phyloP scores from a whole-genome alignment of 2,113 vertebrate species.

The Nasalis larvatus region DNA sequence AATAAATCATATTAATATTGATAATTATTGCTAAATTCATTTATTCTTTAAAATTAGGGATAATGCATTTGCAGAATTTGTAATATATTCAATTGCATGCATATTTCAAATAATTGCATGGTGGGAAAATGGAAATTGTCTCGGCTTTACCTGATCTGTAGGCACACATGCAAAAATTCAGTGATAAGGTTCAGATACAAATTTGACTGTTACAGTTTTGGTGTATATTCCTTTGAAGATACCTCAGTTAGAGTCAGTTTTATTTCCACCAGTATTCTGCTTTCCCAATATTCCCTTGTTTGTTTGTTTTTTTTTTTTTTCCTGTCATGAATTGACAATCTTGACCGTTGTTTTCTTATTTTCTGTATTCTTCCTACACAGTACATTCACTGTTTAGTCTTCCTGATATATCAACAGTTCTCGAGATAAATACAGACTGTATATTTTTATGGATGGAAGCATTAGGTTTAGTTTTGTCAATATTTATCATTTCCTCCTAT shows the following conservation, averaged over 20 bases:
- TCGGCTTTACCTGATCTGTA: constrained; percentile 18
- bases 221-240: constrained; percentile 50
- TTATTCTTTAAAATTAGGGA: constrained; percentile 38
- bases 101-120: constrained; percentile 60
- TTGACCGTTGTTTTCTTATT: constrained; percentile 21
- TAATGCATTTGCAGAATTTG: constrained; percentile 28
- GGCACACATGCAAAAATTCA: constrained; percentile 4
- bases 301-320: neutral
- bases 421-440: neutral
- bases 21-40: neutral
- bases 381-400: neutral
- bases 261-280: constrained; percentile 27
- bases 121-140: constrained; percentile 16
- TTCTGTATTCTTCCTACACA: neutral
- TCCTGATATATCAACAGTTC: neutral
- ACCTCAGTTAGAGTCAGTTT: constrained; percentile 18
- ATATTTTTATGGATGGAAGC: neutral
- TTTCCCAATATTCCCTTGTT: neutral
- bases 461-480: neutral
- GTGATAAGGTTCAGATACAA: constrained; percentile 50
- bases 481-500: neutral
- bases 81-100: constrained; percentile 50
- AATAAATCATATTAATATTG: neutral
- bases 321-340: neutral
- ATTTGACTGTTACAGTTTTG: neutral